Percentiles rank a stretch among this genome's conserved stretches.
Evolutionary conservation across 1,140 invertebrate genomes (phyloP).

Genomic region (Magallana ariakensis): DNA sequence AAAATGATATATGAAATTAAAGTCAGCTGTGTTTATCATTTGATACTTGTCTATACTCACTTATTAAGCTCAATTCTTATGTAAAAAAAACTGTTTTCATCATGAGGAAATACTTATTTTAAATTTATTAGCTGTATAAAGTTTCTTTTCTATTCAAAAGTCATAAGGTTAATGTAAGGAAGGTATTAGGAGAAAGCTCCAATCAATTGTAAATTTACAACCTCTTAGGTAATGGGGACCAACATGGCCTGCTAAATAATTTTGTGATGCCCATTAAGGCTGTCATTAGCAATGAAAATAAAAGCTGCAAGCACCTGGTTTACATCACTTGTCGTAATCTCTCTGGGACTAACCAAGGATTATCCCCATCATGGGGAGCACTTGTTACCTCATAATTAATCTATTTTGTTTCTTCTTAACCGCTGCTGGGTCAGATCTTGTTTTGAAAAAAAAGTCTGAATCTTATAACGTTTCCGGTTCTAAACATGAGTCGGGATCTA

Average conservation of each 20-base stretch:
- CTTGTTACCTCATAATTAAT: conserved; percentile 35
- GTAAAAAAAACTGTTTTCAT: too few species aligned
- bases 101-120: too few species aligned
- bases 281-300: conserved; percentile 29
- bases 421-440: conserved; percentile 15
- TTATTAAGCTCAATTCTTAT: too few species aligned
- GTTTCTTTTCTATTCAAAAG: too few species aligned
- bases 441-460: background rate
- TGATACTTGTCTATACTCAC: too few species aligned
- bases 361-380: background rate
- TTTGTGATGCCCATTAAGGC: conserved; percentile 13
- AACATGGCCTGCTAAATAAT: conserved; percentile 25
- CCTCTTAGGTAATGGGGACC: background rate
- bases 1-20: too few species aligned
- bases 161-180: too few species aligned
- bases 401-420: conserved; percentile 34
- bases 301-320: background rate
- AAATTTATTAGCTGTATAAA: too few species aligned
- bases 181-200: background rate
- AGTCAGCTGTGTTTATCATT: too few species aligned
- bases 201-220: conserved; percentile 17
- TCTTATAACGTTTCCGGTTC: conserved; percentile 1
- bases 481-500: background rate
- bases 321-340: background rate
- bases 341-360: background rate